These are phyloP conservation scores for Rhinolophus ferrumequinum DNA, from an alignment of 2,113 vertebrate species.

Conservation along the genomic window DNA sequence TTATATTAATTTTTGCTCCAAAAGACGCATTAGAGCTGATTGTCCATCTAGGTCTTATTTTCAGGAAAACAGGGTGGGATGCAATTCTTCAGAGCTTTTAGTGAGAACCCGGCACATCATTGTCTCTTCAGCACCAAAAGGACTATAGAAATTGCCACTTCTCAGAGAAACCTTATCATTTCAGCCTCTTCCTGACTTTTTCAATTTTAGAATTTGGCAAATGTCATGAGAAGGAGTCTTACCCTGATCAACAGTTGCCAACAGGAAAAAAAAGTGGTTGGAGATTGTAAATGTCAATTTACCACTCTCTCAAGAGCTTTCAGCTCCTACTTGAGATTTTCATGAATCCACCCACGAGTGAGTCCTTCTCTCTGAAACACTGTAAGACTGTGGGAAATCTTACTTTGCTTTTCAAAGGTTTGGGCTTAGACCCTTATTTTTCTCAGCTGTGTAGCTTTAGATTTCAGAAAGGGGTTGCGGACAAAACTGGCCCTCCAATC, in stretches of 20 bases:
- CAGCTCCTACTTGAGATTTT: neutral
- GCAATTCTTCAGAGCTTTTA: neutral
- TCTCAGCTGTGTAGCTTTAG: neutral
- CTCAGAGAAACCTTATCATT: neutral
- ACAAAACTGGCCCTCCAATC: neutral
- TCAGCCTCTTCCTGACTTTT: neutral
- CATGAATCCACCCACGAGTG: neutral
- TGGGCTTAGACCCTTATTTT: neutral
- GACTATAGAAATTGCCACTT: neutral
- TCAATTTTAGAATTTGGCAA: constrained; percentile 34
- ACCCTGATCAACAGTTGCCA: neutral
- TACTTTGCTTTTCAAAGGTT: constrained; percentile 31
- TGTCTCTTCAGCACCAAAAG: neutral
- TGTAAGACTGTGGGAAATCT: neutral
- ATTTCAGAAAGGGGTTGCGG: constrained; percentile 29
- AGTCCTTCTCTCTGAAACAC: constrained; percentile 13
- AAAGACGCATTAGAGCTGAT: no score
- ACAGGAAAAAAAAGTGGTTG: neutral
- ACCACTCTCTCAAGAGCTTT: neutral
- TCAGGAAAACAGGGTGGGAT: neutral
- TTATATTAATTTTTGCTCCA: no score
- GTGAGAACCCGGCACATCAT: neutral
- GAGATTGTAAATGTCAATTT: neutral
- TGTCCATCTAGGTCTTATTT: no score
- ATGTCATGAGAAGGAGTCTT: neutral